These are phyloP conservation scores for Leucosticte australis DNA, from an alignment of 2,113 vertebrate species.

Conservation along the genomic window DNA sequence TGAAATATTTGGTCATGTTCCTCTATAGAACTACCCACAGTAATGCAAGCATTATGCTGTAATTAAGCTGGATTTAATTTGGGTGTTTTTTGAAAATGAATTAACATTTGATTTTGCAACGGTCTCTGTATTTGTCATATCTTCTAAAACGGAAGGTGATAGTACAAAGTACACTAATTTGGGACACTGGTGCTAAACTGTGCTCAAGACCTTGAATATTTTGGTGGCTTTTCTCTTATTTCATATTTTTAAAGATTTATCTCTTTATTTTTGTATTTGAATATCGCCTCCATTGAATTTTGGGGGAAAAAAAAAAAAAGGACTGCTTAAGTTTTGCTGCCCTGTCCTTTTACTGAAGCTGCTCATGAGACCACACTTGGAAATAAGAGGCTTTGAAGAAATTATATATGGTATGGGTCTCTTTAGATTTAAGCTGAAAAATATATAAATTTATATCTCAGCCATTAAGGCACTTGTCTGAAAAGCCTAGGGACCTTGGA, in stretches of 20 bases:
- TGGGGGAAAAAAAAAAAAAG: background rate
- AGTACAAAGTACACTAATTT: background rate
- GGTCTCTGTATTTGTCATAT: background rate
- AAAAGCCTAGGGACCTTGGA: background rate
- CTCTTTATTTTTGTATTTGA: background rate
- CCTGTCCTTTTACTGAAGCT: background rate
- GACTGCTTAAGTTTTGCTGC: background rate
- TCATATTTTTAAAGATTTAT: background rate
- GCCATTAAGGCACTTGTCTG: background rate
- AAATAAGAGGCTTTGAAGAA: background rate
- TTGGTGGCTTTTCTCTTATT: background rate
- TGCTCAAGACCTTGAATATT: background rate
- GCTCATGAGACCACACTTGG: background rate
- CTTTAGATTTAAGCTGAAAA: background rate
- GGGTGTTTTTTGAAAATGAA: background rate
- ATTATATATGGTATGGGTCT: background rate
- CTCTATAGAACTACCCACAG: background rate
- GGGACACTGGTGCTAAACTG: background rate
- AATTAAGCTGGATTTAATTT: background rate
- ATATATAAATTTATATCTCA: background rate
- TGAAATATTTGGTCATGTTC: background rate
- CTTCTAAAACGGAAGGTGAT: background rate
- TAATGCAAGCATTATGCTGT: background rate
- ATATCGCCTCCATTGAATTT: background rate
- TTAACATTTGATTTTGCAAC: background rate